Percentiles rank a stretch among this genome's conserved stretches.
phyloP scores from a whole-genome alignment of 64 coral and sea anemone genomes.

The Catalaphyllia jardinei region DNA sequence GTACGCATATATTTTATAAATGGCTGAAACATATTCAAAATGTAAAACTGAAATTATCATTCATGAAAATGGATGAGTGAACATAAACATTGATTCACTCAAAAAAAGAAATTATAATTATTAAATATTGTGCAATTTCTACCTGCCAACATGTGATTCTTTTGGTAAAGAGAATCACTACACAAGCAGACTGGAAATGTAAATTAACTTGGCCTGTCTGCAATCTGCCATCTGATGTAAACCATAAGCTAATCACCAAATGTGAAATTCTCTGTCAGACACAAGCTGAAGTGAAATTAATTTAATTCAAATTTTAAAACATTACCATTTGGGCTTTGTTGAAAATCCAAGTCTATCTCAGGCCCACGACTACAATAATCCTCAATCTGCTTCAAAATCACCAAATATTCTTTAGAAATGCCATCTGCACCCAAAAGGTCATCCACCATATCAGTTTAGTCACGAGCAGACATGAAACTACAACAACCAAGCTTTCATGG shows the following conservation, averaged over 20 bases:
- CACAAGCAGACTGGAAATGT: neutral
- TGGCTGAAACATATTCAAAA: neutral
- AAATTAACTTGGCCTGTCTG: neutral
- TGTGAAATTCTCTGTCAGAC: neutral
- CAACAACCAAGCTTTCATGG: neutral
- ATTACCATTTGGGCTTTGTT: conserved; percentile 33
- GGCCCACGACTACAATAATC: conserved; percentile 84
- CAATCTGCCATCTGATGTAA: neutral
- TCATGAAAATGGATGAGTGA: neutral
- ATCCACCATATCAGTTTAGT: conserved; percentile 85
- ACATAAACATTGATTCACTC: neutral
- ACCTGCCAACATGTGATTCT: neutral
- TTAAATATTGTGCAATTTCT: neutral
- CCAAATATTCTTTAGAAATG: conserved; percentile 87
- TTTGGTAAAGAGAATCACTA: neutral
- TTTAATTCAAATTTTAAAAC: conserved; percentile 1
- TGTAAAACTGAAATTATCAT: conserved; percentile 8
- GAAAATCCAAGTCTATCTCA: conserved; percentile 55
- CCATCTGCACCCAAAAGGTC: conserved; percentile 69
- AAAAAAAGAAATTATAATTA: neutral
- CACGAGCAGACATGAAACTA: conserved; percentile 45
- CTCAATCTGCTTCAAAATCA: conserved; percentile 89
- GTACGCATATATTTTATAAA: neutral
- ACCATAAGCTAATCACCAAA: neutral
- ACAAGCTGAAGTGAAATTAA: neutral